Evolutionary conservation across 2,888 invertebrate genomes (phyloP).

Genomic region (Stegana nigrithorax): DNA sequence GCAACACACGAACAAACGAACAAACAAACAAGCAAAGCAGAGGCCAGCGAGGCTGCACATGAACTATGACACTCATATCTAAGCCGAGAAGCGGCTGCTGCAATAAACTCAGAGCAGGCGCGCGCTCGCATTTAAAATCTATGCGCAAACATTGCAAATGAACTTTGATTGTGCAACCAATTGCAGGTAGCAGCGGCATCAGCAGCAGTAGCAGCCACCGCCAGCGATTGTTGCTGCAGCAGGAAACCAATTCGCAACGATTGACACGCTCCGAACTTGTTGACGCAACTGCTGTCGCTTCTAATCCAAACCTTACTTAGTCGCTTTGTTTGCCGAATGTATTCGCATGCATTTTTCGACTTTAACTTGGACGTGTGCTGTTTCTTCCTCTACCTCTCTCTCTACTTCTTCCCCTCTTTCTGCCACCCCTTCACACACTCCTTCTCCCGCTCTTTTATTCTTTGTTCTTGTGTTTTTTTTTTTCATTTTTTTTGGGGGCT

Average conservation of each 20-base stretch:
- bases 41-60: background rate
- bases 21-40: background rate
- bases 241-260: background rate
- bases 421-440: no score
- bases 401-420: no score
- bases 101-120: background rate
- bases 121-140: constrained; percentile 1
- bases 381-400: no score
- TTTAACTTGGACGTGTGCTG: background rate
- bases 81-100: background rate
- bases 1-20: no score
- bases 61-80: no score
- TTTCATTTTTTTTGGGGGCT: background rate
- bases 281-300: background rate
- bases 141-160: constrained; percentile 5
- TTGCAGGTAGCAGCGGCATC: background rate
- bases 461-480: background rate
- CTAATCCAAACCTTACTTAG: background rate
- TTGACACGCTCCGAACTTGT: background rate
- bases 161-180: background rate
- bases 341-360: background rate
- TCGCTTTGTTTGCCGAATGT: background rate
- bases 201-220: no score
- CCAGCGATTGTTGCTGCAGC: no score
- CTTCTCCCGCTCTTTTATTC: no score